These are phyloP conservation scores for Paramisgurnus dabryanus DNA, from an alignment of 2,113 vertebrate genomes.

Conservation along the genomic window DNA sequence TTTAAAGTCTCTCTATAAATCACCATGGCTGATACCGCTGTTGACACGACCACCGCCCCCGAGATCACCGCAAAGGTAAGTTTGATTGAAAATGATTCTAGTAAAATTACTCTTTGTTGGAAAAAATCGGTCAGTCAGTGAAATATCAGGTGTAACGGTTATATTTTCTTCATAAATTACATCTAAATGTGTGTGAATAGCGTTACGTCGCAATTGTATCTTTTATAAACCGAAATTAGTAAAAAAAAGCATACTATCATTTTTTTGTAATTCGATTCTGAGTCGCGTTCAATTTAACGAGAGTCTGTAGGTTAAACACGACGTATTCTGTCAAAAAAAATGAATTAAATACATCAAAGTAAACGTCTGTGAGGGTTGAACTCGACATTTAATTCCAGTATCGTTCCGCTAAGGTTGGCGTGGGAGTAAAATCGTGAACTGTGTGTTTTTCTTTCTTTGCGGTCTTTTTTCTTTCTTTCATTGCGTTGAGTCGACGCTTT, in stretches of 20 bases:
- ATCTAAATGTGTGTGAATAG: no score
- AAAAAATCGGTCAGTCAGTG: not conserved
- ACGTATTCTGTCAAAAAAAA: not conserved
- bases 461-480: not conserved
- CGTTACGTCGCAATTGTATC: no score
- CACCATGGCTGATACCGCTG: slow-evolving; percentile 80
- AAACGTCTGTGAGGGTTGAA: not conserved
- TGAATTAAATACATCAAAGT: not conserved
- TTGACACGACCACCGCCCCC: slow-evolving; percentile 71
- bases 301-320: not conserved
- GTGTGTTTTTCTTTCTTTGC: not conserved
- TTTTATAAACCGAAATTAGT: not conserved
- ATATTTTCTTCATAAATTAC: no score
- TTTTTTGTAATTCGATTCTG: not conserved
- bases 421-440: not conserved
- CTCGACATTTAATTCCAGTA: not conserved
- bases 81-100: not conserved
- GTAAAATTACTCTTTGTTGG: not conserved
- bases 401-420: not conserved
- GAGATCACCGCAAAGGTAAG: slow-evolving; percentile 81
- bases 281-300: not conserved
- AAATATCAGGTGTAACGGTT: no score
- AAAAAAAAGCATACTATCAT: not conserved
- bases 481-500: slow-evolving; percentile 15
- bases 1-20: slow-evolving; percentile 42